Percentiles rank a stretch among this genome's conserved stretches.
phyloP scores from a whole-genome alignment of 2,888 invertebrate genomes.

The Nysson spinosus region DNA sequence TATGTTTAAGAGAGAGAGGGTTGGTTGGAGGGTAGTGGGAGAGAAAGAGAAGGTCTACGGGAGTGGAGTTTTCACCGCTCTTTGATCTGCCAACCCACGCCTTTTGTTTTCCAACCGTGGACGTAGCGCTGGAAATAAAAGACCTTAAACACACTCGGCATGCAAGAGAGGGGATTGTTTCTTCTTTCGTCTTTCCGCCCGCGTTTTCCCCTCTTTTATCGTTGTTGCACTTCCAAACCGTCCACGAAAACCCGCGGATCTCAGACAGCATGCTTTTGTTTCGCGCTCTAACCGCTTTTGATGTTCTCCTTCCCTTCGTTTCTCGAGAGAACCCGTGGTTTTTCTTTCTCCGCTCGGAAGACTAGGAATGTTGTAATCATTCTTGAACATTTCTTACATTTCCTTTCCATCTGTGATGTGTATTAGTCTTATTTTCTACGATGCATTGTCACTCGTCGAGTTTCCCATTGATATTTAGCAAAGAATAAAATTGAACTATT shows the following conservation, averaged over 20 bases:
- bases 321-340: not conserved
- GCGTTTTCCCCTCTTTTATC: constrained; percentile 19
- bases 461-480: too few species aligned
- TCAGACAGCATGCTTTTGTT: constrained; percentile 12
- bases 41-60: constrained; percentile 12
- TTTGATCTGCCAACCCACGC: constrained; percentile 61
- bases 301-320: constrained; percentile 1
- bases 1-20: constrained; percentile 6
- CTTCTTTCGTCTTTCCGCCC: constrained; percentile 26
- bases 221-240: constrained; percentile 35
- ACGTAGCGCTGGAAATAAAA: constrained; percentile 59
- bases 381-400: too few species aligned
- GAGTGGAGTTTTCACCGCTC: constrained; percentile 49
- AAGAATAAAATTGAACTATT: too few species aligned
- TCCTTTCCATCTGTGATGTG: too few species aligned
- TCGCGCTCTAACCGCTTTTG: constrained; percentile 4
- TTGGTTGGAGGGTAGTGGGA: constrained; percentile 4
- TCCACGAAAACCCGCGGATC: constrained; percentile 35
- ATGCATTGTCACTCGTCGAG: too few species aligned
- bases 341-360: too few species aligned
- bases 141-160: constrained; percentile 50
- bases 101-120: constrained; percentile 65
- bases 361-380: too few species aligned
- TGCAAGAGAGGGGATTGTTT: constrained; percentile 22
- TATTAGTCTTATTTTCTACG: too few species aligned